These are phyloP conservation scores for Babyrousa celebensis DNA, from an alignment of 2,797 vertebrate species.

Conservation along the genomic window DNA sequence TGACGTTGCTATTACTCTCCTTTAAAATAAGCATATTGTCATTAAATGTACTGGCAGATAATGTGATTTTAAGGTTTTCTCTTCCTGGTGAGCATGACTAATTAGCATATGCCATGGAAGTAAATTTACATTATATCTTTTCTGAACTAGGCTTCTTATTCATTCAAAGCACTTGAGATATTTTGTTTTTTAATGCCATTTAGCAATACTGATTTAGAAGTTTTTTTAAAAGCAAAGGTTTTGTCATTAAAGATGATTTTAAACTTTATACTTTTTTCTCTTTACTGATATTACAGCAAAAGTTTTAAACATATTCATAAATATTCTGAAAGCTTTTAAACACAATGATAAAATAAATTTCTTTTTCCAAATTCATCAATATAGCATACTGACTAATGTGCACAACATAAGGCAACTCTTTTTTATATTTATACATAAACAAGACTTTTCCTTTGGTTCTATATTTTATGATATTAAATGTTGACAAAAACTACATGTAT, in stretches of 20 bases:
- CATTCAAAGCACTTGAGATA: neutral
- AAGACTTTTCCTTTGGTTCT: neutral
- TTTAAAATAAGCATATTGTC: conserved; percentile 31
- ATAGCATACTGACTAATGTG: neutral
- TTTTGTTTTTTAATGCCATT: conserved; percentile 50
- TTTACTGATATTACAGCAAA: neutral
- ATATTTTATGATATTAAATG: neutral
- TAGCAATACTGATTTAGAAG: conserved; percentile 28
- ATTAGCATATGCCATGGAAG: neutral
- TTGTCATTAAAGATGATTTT: neutral
- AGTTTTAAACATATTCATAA: conserved; percentile 45
- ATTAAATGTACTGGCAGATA: neutral
- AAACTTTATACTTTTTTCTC: neutral
- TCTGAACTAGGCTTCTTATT: conserved; percentile 11
- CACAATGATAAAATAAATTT: neutral
- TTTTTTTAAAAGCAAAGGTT: neutral
- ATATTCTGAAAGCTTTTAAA: conserved; percentile 37
- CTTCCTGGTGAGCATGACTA: neutral
- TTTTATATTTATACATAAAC: neutral
- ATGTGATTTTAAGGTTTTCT: conserved; percentile 56
- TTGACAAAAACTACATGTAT: conserved; percentile 26
- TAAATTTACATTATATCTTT: neutral
- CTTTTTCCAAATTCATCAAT: conserved; percentile 1
- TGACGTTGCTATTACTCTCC: neutral
- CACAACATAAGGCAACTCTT: neutral